phyloP scores from a whole-genome alignment of 2,888 invertebrate species.

The Bimastos eiseni region DNA sequence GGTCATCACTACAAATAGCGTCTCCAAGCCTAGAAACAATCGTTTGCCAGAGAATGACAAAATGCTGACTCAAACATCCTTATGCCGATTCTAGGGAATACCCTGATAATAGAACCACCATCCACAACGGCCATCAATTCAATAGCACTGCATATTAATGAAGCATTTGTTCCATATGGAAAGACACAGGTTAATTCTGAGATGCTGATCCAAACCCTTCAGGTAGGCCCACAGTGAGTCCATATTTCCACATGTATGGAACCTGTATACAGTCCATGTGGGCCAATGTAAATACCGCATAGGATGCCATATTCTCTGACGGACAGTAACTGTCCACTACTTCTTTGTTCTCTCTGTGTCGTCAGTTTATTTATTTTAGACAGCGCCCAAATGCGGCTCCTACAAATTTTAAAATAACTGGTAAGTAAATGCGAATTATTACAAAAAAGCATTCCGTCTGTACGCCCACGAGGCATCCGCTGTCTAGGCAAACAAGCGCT shows the following conservation, averaged over 20 bases:
- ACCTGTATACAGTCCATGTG: too few relatives aligned
- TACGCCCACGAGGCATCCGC: background rate
- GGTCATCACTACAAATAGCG: background rate
- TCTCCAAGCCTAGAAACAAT: background rate
- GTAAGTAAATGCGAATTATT: background rate
- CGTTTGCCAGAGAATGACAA: background rate
- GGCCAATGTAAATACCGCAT: too few relatives aligned
- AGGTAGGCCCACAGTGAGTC: too few relatives aligned
- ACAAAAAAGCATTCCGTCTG: background rate
- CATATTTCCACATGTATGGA: too few relatives aligned
- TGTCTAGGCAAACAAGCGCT: background rate
- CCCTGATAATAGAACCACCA: background rate
- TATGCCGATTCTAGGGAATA: background rate
- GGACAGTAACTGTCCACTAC: background rate
- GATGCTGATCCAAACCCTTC: background rate
- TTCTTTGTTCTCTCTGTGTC: background rate
- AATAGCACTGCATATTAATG: background rate
- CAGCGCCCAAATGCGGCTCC: background rate
- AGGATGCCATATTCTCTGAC: too few relatives aligned
- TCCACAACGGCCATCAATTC: background rate
- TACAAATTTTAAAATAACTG: background rate
- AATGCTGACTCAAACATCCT: conserved; percentile 4
- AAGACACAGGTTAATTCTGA: background rate
- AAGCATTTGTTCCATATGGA: background rate
- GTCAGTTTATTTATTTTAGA: background rate